Evolutionary conservation across 2,797 vertebrate species (phyloP).

Genomic region (Microctenopoma steveboyesi): DNA sequence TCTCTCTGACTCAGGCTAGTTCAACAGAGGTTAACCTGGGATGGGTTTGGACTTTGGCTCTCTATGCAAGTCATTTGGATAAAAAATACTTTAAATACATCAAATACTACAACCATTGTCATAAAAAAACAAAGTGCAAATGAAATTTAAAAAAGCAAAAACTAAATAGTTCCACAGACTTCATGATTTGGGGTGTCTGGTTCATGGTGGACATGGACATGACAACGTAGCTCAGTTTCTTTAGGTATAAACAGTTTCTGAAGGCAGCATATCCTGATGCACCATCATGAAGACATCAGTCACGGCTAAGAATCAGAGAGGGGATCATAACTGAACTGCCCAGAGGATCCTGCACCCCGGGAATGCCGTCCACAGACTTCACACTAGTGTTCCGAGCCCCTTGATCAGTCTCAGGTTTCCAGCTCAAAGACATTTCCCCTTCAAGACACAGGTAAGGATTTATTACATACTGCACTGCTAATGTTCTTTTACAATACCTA

Average conservation of each 20-base stretch:
- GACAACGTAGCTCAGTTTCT: constrained; percentile 13
- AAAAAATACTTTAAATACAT: constrained; percentile 51
- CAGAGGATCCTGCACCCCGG: constrained; percentile 71
- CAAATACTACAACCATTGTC: constrained; percentile 27
- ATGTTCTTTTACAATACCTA: not conserved
- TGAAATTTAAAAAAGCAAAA: constrained; percentile 18
- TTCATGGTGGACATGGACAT: not conserved
- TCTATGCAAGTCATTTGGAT: constrained; percentile 9
- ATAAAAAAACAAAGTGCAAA: constrained; percentile 22
- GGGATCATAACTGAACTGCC: constrained; percentile 73
- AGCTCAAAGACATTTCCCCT: constrained; percentile 62
- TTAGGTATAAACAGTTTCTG: constrained; percentile 22
- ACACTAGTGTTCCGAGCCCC: constrained; percentile 20
- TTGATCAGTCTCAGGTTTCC: constrained; percentile 36
- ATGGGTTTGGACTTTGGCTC: constrained; percentile 1
- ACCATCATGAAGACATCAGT: constrained; percentile 1
- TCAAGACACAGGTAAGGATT: not conserved
- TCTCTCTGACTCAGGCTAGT: not conserved
- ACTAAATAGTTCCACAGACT: constrained; percentile 6
- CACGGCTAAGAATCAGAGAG: constrained; percentile 33
- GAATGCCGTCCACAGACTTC: constrained; percentile 57
- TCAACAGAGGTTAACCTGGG: constrained; percentile 3
- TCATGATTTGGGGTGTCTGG: constrained; percentile 2
- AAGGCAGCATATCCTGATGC: constrained; percentile 21
- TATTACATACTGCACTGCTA: constrained; percentile 3